Conservation (phyloP, 2,888 invertebrate genomes). For the Panzeria rudis region DNA sequence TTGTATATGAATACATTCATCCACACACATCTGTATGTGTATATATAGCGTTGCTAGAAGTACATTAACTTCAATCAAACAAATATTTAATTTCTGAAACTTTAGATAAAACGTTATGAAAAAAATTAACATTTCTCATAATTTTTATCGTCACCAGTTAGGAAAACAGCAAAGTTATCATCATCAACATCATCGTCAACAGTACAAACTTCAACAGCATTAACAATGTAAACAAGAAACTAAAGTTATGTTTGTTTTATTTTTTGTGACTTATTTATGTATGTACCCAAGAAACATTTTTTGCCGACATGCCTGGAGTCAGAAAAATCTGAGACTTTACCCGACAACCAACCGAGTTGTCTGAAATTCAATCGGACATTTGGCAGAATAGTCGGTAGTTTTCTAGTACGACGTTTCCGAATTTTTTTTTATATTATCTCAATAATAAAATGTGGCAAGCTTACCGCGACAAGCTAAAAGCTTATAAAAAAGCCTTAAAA, state of each 20-base stretch:
- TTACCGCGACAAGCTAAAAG: no score
- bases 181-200: neutral
- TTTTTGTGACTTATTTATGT: neutral
- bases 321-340: no score
- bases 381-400: no score
- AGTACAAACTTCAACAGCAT: conserved; percentile 55
- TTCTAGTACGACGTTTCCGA: no score
- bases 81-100: conserved; percentile 8
- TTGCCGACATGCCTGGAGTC: no score
- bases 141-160: neutral
- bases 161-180: neutral
- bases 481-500: no score
- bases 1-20: neutral
- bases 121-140: neutral
- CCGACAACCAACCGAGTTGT: no score
- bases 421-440: no score
- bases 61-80: conserved; percentile 1
- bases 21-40: neutral
- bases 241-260: conserved; percentile 20
- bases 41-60: neutral
- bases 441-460: no score
- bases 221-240: conserved; percentile 57
- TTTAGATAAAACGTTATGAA: neutral
- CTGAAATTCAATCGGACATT: no score
- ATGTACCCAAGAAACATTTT: no score